Evolutionary conservation across 2,888 invertebrate genomes (phyloP).

Genomic region (Xylocampa areola): DNA sequence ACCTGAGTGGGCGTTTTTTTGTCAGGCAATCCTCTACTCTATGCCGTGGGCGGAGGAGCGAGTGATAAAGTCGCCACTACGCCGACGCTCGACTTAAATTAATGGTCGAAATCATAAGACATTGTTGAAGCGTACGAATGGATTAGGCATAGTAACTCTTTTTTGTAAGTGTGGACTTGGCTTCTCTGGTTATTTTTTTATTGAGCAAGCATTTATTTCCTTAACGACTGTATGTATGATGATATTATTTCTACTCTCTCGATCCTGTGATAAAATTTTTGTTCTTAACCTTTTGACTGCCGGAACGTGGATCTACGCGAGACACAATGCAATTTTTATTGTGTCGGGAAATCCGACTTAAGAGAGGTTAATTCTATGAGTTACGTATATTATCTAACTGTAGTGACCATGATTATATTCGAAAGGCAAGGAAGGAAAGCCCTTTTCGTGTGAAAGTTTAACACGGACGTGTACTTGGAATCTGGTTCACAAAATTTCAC

Average conservation of each 20-base stretch:
- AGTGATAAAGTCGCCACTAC: conserved; percentile 53
- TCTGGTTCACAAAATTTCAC: conserved; percentile 47
- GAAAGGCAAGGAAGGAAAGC: conserved; percentile 23
- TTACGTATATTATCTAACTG: conserved; percentile 12
- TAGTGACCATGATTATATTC: background rate
- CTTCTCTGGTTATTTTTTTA: conserved; percentile 39
- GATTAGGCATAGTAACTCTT: conserved; percentile 48
- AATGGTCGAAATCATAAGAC: conserved; percentile 62
- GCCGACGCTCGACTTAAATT: conserved; percentile 63
- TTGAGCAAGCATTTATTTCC: conserved; percentile 18
- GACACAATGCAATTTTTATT: too few species aligned
- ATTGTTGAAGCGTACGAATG: conserved; percentile 53
- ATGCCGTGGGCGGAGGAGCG: conserved; percentile 56
- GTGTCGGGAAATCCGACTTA: too few species aligned
- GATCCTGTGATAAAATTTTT: background rate
- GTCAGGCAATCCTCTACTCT: conserved; percentile 61
- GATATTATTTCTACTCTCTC: conserved; percentile 25
- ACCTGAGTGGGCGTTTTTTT: conserved; percentile 75
- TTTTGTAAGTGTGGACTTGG: conserved; percentile 23
- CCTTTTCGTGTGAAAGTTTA: conserved; percentile 44
- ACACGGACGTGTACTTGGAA: conserved; percentile 30
- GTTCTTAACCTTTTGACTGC: too few species aligned
- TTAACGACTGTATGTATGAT: conserved; percentile 20
- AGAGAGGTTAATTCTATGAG: conserved; percentile 8
- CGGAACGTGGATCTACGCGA: too few species aligned